Evolutionary conservation across 2,797 vertebrate species (phyloP).

Genomic region (Danio aesculapii): DNA sequence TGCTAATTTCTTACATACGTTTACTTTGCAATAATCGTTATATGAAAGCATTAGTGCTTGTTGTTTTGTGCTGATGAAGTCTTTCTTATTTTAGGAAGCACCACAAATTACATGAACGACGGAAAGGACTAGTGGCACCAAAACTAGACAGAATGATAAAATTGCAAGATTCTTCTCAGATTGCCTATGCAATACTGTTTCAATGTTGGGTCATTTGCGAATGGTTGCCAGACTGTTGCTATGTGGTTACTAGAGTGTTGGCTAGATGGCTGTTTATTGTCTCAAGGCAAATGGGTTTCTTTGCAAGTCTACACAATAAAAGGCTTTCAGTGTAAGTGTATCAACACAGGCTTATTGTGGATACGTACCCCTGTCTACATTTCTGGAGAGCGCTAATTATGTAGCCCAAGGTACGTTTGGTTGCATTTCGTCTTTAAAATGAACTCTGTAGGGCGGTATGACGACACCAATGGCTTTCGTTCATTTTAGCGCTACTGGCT

Average conservation of each 20-base stretch:
- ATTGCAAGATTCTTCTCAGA: background rate
- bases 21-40: slow-evolving; percentile 53
- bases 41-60: background rate
- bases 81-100: background rate
- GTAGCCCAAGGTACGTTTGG: too few species aligned
- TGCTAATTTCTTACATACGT: slow-evolving; percentile 50
- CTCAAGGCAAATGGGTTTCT: background rate
- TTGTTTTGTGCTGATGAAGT: slow-evolving; percentile 1
- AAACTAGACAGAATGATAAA: background rate
- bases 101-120: background rate
- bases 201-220: background rate
- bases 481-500: too few species aligned
- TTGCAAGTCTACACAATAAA: background rate
- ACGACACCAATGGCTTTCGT: too few species aligned
- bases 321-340: too few species aligned
- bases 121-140: background rate
- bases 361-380: too few species aligned
- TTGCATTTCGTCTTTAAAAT: too few species aligned
- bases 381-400: too few species aligned
- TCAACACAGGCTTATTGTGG: too few species aligned
- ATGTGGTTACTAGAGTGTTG: background rate
- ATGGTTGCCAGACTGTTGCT: background rate
- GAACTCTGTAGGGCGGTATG: too few species aligned
- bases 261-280: background rate
- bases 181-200: background rate